Conservation (phyloP, 2,797 vertebrate genomes). For the Acanthis flammea region DNA sequence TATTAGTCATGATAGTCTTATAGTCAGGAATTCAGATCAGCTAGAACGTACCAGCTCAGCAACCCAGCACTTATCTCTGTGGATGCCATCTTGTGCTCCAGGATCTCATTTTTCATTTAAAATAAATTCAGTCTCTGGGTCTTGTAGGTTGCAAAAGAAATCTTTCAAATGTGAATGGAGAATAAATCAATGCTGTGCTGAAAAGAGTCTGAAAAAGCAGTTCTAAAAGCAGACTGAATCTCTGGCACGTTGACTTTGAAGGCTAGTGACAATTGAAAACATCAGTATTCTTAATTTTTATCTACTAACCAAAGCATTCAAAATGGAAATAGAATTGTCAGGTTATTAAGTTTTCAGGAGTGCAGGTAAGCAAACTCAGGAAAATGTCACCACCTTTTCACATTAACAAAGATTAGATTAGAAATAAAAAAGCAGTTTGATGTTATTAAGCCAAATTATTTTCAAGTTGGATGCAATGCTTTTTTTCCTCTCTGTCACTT, state of each 20-base stretch:
- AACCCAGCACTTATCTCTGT: slow-evolving; percentile 55
- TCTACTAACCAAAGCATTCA: neutral
- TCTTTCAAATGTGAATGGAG: slow-evolving; percentile 45
- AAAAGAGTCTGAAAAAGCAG: slow-evolving; percentile 29
- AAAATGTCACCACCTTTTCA: neutral
- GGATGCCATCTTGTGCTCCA: slow-evolving; percentile 57
- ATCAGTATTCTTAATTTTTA: slow-evolving; percentile 20
- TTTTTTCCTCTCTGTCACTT: neutral
- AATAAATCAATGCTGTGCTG: slow-evolving; percentile 43
- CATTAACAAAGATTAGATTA: neutral
- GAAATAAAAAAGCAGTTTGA: neutral
- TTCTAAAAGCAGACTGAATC: slow-evolving; percentile 25
- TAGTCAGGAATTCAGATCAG: slow-evolving; percentile 58
- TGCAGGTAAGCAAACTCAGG: neutral
- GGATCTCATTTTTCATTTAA: slow-evolving; percentile 61
- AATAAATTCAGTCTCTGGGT: slow-evolving; percentile 56
- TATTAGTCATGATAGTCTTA: slow-evolving; percentile 57
- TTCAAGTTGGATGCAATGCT: neutral
- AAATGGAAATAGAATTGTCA: neutral
- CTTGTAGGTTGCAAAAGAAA: slow-evolving; percentile 54
- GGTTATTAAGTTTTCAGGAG: neutral
- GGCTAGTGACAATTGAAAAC: neutral
- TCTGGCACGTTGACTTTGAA: slow-evolving; percentile 7
- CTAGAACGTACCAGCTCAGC: slow-evolving; percentile 52
- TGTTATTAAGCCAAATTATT: slow-evolving; percentile 20